phyloP scores from a whole-genome alignment of 1,140 invertebrate genomes.

The Drosophila elegans region DNA sequence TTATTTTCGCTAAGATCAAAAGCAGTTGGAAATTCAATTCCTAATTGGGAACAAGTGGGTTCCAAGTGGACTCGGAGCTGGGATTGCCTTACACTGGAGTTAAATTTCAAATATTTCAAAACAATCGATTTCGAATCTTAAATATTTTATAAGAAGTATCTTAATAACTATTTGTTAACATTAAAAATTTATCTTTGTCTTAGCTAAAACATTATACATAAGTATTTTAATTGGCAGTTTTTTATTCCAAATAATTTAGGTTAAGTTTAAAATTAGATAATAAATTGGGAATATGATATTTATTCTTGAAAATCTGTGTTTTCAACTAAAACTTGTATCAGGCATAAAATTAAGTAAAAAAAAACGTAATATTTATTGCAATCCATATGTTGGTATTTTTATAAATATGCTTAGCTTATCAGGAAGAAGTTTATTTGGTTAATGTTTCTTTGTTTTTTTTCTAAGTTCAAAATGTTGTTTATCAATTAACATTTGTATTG shows the following conservation, averaged over 20 bases:
- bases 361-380: not conserved
- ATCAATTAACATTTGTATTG: conserved; percentile 31
- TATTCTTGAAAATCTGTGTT: not conserved
- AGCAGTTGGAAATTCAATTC: conserved; percentile 6
- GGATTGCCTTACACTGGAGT: conserved; percentile 3
- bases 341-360: not conserved
- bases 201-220: no score
- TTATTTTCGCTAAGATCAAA: not conserved
- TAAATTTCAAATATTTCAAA: not conserved
- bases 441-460: conserved; percentile 12
- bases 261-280: not conserved
- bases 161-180: not conserved
- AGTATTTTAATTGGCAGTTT: no score
- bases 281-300: not conserved
- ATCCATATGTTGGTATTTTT: conserved; percentile 3
- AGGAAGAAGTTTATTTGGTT: conserved; percentile 41
- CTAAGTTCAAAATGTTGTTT: conserved; percentile 30
- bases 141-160: conserved; percentile 4
- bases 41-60: not conserved
- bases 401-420: conserved; percentile 37
- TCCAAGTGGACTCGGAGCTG: conserved; percentile 14
- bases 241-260: not conserved
- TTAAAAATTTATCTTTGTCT: not conserved
- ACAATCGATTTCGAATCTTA: not conserved
- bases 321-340: not conserved